Base-by-base conservation (phyloP, 2,888 invertebrate species). In the Beris chalybata region DNA sequence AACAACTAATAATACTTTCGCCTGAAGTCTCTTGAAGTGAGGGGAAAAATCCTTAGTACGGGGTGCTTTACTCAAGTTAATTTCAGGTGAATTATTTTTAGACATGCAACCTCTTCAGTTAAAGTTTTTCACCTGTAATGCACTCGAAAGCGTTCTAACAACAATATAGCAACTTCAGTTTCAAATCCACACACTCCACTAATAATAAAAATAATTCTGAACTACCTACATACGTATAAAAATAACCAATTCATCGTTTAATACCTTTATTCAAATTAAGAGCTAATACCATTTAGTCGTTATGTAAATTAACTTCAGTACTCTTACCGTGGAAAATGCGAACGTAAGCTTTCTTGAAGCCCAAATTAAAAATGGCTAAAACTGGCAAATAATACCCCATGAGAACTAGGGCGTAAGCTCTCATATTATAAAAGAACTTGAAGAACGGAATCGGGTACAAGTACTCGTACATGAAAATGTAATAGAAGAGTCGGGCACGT, bases 321-420 rank as follows among this genome's bases (percentile, higher is more conserved):
- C 54, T 52, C 32, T 66, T 58, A 6, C 63, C 55, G 30, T 63
- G 66, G 32, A 83, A 83, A 3, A 86, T 83, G 64, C 84, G 80
- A 0, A 87, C 84, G n/a, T 83, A 76, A 0, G 87, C 84, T 5
- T 82, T 75, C 67, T 79, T 80, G 7, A 83, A 75, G 2, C 89
- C 89, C 72, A 84, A 89, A 30, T 78, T 81, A 71, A 83, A 83
- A 76, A 86, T 86, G 0, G 88, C 87, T 48, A 89, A 73, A 71
- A 87, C 85, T 0, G 90, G 90, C 72, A 84, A 86, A 53, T 86
- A 82, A 71, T 84, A 84, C 75, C 88, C 85, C 0, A 89, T 74
- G 71, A 84, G 83, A 4, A 89, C 73, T 4, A 84, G 79, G 4
- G 86, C 74, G 68, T 79, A 77, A 76, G 86, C 85, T 63, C 84